Conservation (phyloP, 2,888 invertebrate genomes). For the Lydus trimaculatus region DNA sequence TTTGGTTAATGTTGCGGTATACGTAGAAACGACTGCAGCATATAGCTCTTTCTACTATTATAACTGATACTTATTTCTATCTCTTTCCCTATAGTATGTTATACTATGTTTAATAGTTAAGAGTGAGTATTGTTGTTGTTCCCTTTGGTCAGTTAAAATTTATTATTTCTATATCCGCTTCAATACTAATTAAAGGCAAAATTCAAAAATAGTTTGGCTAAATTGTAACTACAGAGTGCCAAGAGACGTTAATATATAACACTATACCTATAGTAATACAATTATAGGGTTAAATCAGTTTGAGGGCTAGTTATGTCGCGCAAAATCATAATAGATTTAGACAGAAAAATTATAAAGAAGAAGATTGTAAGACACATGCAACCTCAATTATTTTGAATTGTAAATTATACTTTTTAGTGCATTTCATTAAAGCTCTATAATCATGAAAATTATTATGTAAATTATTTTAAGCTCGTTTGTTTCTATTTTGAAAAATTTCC, state of each 20-base stretch:
- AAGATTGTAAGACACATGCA: no score
- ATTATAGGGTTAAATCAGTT: no score
- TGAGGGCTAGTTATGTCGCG: no score
- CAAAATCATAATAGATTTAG: no score
- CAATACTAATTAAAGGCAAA: constrained; percentile 56
- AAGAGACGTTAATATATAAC: background rate
- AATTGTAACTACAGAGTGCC: constrained; percentile 42
- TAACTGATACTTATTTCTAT: background rate
- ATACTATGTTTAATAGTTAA: background rate
- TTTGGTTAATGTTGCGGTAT: constrained; percentile 62
- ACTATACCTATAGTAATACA: no score
- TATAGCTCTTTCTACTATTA: constrained; percentile 47
- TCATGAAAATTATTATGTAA: no score
- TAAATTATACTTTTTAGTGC: no score
- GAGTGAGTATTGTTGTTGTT: background rate
- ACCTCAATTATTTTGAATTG: no score
- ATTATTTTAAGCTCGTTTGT: no score
- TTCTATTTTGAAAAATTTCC: no score
- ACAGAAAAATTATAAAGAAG: no score
- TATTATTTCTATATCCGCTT: constrained; percentile 62
- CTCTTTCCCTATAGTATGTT: background rate
- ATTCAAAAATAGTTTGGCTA: constrained; percentile 45
- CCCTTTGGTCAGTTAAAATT: constrained; percentile 62
- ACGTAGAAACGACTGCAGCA: constrained; percentile 55
- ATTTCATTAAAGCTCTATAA: no score